Evolutionary conservation across 2,888 invertebrate species (phyloP).

Genomic region (Lacanobia oleracea): DNA sequence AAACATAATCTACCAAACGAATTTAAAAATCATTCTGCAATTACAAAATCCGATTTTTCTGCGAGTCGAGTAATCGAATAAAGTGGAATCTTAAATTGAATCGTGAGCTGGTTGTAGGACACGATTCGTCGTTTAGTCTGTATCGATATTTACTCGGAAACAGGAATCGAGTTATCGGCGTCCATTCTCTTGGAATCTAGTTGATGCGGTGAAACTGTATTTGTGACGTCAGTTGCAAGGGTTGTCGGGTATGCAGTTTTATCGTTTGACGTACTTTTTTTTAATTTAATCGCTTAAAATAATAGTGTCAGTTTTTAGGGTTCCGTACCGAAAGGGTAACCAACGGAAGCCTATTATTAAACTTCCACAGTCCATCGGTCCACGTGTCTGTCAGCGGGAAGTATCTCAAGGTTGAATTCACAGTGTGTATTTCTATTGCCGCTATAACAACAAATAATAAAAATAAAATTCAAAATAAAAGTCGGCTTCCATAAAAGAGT

Average conservation of each 20-base stretch:
- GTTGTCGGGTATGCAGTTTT: neutral
- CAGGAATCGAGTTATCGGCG: slow-evolving; percentile 56
- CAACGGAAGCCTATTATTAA: too few relatives aligned
- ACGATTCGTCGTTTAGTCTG: slow-evolving; percentile 52
- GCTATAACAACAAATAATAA: too few relatives aligned
- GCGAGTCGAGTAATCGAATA: slow-evolving; percentile 38
- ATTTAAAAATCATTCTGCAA: slow-evolving; percentile 26
- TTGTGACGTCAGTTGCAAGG: slow-evolving; percentile 13
- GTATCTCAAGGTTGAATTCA: too few relatives aligned
- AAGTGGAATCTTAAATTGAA: slow-evolving; percentile 52
- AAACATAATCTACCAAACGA: slow-evolving; percentile 2
- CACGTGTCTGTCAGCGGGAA: too few relatives aligned
- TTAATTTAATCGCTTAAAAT: neutral
- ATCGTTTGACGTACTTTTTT: neutral
- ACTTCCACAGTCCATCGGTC: too few relatives aligned
- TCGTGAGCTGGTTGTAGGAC: slow-evolving; percentile 46
- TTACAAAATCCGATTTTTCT: slow-evolving; percentile 38
- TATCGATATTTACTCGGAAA: slow-evolving; percentile 62
- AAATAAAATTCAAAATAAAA: too few relatives aligned
- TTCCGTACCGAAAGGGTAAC: too few relatives aligned
- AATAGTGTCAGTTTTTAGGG: neutral
- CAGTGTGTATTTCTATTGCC: too few relatives aligned
- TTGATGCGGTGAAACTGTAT: slow-evolving; percentile 54
- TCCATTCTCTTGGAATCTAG: slow-evolving; percentile 56
- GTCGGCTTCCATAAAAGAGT: too few relatives aligned